Percentiles rank a stretch among this genome's conserved stretches.
Evolutionary conservation across 2,113 vertebrate genomes (phyloP).

Genomic region (Lathamus discolor): DNA sequence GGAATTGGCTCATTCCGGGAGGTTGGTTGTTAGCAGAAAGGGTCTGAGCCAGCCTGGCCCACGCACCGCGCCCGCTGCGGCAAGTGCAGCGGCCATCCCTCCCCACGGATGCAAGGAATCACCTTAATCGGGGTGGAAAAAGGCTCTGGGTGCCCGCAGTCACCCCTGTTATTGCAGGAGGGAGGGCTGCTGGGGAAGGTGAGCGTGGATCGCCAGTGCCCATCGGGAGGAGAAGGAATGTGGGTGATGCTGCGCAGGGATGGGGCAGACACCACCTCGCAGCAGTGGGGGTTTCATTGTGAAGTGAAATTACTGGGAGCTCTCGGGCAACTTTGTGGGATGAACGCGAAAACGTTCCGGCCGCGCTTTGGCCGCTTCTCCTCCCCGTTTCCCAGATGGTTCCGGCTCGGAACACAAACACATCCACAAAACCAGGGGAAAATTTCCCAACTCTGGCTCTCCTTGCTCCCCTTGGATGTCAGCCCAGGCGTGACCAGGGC

Average conservation of each 20-base stretch:
- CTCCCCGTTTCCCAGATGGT: background rate
- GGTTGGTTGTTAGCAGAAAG: background rate
- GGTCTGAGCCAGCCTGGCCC: background rate
- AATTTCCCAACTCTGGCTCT: background rate
- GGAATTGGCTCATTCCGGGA: background rate
- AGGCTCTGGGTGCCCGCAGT: accelerated
- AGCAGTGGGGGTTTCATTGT: accelerated
- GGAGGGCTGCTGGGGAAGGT: accelerated
- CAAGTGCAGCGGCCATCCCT: background rate
- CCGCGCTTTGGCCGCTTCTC: background rate
- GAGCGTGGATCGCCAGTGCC: background rate
- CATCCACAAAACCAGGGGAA: accelerated
- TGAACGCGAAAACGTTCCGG: accelerated
- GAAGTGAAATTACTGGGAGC: background rate
- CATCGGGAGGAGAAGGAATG: background rate
- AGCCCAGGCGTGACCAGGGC: background rate
- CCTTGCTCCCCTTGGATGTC: background rate
- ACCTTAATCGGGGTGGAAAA: background rate
- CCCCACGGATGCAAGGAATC: background rate
- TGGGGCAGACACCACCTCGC: background rate
- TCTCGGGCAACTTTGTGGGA: background rate
- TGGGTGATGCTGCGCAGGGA: background rate
- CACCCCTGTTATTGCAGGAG: background rate
- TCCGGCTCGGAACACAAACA: background rate
- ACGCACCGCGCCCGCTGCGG: background rate